Conservation (phyloP, 2,113 vertebrate genomes). For the Stomatorhinus ivindoensis region DNA sequence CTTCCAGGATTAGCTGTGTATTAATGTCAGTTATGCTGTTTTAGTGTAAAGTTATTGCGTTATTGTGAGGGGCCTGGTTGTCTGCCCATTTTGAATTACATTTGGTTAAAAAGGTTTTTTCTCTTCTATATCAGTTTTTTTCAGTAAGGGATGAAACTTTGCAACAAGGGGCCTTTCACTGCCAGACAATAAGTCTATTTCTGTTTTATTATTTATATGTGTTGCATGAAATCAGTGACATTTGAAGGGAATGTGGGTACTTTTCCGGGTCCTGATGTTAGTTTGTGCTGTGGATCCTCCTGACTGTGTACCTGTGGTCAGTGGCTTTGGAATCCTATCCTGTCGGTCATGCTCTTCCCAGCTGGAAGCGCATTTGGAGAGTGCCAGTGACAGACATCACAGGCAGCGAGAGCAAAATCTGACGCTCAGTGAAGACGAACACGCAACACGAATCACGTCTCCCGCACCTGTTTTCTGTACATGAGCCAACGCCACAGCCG, state of each 20-base stretch:
- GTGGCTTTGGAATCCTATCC: neutral
- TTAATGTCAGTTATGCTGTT: neutral
- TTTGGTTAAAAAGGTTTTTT: neutral
- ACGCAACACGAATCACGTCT: neutral
- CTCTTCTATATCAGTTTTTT: neutral
- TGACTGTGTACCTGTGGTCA: neutral
- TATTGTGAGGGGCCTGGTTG: neutral
- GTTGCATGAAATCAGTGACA: neutral
- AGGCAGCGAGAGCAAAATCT: neutral
- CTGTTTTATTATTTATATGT: neutral
- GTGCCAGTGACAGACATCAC: neutral
- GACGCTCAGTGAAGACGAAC: neutral
- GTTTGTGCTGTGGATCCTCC: neutral
- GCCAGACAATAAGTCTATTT: neutral
- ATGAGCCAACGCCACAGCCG: neutral
- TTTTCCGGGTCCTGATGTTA: neutral
- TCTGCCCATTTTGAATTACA: neutral
- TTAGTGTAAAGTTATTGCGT: neutral
- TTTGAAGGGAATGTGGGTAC: neutral
- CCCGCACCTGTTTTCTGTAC: neutral
- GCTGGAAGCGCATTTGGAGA: neutral
- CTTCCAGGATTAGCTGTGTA: neutral
- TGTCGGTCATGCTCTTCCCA: neutral
- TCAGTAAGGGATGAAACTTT: neutral
- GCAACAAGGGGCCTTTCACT: neutral